Conservation (phyloP, 2,113 vertebrate species). For the Myotis brandtii region DNA sequence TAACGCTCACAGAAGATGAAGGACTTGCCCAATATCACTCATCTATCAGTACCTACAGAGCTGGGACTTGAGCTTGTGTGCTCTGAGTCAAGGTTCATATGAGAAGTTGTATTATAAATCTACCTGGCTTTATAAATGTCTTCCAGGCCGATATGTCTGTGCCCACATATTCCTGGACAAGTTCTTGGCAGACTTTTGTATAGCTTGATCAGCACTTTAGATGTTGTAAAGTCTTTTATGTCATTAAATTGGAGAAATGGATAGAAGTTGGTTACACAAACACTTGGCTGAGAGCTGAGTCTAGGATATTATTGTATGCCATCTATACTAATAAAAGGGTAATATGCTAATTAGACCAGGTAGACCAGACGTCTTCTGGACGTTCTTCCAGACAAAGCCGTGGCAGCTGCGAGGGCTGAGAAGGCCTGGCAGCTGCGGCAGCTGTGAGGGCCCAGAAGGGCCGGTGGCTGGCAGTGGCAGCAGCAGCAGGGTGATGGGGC, state of each 20-base stretch:
- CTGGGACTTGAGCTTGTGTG: not conserved
- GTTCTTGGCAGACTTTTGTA: conserved; percentile 10
- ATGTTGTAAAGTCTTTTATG: not conserved
- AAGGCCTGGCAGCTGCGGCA: no score
- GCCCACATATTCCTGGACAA: not conserved
- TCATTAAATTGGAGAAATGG: conserved; percentile 4
- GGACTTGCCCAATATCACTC: not conserved
- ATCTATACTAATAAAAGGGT: no score
- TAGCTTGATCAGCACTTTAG: not conserved
- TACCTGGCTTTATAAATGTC: not conserved
- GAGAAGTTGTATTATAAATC: not conserved
- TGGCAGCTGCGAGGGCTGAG: no score
- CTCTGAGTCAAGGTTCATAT: not conserved
- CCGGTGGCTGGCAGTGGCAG: no score
- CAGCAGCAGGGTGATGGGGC: no score
- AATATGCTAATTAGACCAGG: no score
- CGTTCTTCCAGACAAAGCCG: no score
- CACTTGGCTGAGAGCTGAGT: not conserved
- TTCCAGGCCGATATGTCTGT: not conserved
- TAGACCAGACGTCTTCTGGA: no score
- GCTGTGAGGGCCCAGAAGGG: no score
- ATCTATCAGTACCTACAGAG: not conserved
- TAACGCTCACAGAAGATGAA: not conserved
- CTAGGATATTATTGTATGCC: not conserved
- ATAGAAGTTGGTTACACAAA: not conserved